Evolutionary conservation across 2,113 vertebrate genomes (phyloP), one percentile per base, ranked within the genome.

Genomic region (Ptilorrhoa leucosticta): DNA sequence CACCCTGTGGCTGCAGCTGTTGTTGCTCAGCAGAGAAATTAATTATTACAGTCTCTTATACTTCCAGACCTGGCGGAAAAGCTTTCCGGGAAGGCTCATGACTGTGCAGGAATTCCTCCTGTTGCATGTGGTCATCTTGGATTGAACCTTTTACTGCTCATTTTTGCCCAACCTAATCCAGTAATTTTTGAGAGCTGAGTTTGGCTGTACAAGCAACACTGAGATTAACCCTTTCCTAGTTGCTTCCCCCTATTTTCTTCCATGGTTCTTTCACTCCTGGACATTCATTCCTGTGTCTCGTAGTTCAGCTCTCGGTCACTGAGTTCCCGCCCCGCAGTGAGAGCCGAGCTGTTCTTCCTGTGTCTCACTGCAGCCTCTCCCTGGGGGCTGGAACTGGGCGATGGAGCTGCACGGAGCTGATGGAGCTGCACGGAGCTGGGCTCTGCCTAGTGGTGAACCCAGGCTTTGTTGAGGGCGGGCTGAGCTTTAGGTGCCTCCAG

Each of bases 241-340:
- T 37, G 3, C 26, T 33, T 42, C 18, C 33, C 20, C 3, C 1
- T 1, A 1, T 22, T 23, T 54, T 28, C 9, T 14, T 30, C 26
- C 30, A 0, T 2, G 1, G 17, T 30, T 27, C 24, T 47, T 60
- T 58, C 7, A 10, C 15, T 28, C 42, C 57, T 11, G 44, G 23
- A 1, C 6, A 4, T 30, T 4, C 1, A 6, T 3, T 5, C 2
- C 5, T 8, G n/a, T 8, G 42, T 5, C 72, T 20, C 10, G 0
- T 0, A 9, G 65, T 21, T 19, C 1, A 26, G 6, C 8, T 15
- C 57, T 4, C 37, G 4, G 19, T 3, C 2, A 7, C 76, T 0
- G 4, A 11, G 56, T n/a, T 64, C 53, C 80, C 2, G 0, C 35
- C 47, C 81, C 2, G 48, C 69, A 37, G 39, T 5, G 2, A 9